These are phyloP conservation scores for Dynastes grantii DNA, from an alignment of 2,888 invertebrate species.

Conservation along the genomic window DNA sequence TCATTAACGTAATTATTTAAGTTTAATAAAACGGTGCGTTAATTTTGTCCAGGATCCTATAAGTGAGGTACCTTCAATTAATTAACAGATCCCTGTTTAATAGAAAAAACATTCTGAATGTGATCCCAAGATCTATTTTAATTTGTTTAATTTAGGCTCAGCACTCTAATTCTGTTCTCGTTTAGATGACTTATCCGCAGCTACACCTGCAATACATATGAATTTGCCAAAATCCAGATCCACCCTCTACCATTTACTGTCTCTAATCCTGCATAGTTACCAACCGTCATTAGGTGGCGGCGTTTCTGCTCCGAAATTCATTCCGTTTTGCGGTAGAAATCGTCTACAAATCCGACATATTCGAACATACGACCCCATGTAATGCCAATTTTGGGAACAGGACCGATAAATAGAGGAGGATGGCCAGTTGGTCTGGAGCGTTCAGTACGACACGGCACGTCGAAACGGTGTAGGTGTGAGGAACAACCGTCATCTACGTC, in stretches of 20 bases:
- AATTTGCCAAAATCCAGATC: neutral
- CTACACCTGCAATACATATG: too few species aligned
- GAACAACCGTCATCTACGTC: slow-evolving; percentile 58
- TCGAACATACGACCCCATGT: neutral
- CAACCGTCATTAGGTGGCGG: neutral
- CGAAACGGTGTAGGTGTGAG: slow-evolving; percentile 33
- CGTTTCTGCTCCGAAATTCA: neutral
- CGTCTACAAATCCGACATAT: neutral
- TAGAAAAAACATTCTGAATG: too few species aligned
- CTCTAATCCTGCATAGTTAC: neutral
- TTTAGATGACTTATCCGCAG: too few species aligned
- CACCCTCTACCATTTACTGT: neutral
- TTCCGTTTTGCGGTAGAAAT: neutral
- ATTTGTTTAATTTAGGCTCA: too few species aligned
- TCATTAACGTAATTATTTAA: too few species aligned
- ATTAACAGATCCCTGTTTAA: too few species aligned
- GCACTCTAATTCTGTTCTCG: too few species aligned
- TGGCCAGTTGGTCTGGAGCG: neutral
- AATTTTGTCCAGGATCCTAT: too few species aligned
- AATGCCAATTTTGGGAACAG: neutral
- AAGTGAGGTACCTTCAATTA: too few species aligned
- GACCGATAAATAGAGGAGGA: neutral
- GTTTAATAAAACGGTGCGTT: too few species aligned
- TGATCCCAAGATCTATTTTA: too few species aligned
- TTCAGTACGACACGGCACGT: neutral